These are phyloP conservation scores for Limenitis camilla DNA, from an alignment of 2,888 invertebrate genomes.

Conservation along the genomic window DNA sequence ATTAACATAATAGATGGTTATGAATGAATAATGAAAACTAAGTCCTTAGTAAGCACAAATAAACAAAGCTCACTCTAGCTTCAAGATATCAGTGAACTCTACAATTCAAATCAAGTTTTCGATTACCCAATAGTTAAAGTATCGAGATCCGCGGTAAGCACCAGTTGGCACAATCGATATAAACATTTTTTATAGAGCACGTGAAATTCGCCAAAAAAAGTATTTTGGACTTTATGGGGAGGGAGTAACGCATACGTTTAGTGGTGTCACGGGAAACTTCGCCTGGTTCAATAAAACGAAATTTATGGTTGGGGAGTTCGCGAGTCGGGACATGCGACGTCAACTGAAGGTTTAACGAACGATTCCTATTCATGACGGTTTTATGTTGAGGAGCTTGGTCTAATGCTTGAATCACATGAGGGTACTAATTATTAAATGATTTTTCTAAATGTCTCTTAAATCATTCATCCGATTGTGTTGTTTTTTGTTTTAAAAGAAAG, in stretches of 20 bases:
- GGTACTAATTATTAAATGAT: too few relatives aligned
- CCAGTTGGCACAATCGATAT: conserved; percentile 72
- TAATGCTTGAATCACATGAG: conserved; percentile 20
- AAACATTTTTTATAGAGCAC: conserved; percentile 47
- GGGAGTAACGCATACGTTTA: conserved; percentile 38
- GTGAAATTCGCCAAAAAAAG: conserved; percentile 21
- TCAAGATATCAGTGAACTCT: conserved; percentile 15
- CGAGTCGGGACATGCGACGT: conserved; percentile 69
- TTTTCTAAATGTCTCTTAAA: too few relatives aligned
- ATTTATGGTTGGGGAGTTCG: conserved; percentile 68
- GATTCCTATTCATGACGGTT: conserved; percentile 66
- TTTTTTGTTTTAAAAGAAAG: too few relatives aligned
- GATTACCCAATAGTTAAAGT: conserved; percentile 53
- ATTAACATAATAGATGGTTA: background rate
- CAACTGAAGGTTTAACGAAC: conserved; percentile 58
- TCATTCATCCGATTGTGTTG: too few relatives aligned
- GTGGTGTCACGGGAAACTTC: conserved; percentile 35
- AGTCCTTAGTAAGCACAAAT: conserved; percentile 7
- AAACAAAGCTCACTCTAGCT: background rate
- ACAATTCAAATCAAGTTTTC: conserved; percentile 44
- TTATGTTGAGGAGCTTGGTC: conserved; percentile 45
- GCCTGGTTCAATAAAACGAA: conserved; percentile 58
- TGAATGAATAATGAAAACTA: background rate
- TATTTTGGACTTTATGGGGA: conserved; percentile 47
- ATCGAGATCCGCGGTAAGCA: conserved; percentile 68